Base-by-base conservation (phyloP, 1,140 invertebrate species). In the Dinothrombium tinctorium region DNA sequence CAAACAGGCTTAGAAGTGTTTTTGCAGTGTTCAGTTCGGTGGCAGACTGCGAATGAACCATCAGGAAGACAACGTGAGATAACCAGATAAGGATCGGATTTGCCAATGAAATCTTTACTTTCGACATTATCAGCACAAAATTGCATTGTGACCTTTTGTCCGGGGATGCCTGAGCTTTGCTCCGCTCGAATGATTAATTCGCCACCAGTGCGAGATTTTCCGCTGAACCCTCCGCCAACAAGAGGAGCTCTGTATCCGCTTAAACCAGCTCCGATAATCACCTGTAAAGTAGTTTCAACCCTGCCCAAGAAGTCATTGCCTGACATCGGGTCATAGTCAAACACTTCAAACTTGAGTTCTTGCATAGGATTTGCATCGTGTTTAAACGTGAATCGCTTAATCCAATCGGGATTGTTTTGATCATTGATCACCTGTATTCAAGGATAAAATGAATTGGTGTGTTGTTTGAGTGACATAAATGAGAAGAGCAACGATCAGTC, bases 101-200 rank as follows among this genome's bases (percentile, higher is more conserved):
- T 28, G 26, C 26, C 26, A n/a, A 28, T 9, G n/a, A 28, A 28
- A n/a, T 28, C 26, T 28, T 28, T 28, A 8, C n/a, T 28, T 8
- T 28, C 26, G 8, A n/a, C 8, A 28, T 9, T 28, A n/a, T 8
- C 8, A 28, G 26, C n/a, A 28, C n/a, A 9, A n/a, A 28, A 28
- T n/a, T 28, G 26, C 8, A 28, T 28, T 8, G 8, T 28, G 8
- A n/a, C 26, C 26, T 9, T n/a, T 28, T 28, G 26, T 28, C n/a
- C n/a, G n/a, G n/a, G n/a, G n/a, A n/a, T 59, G 21, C 53, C 51
- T 20, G 59, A 56, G 3, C 63, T 44, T 46, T 66, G 64, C 41
- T 67, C 64, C 6, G 58, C 61, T 33, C 47, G 42, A 33, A 67
- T 54, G n/a, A 53, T 51, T 11, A 64, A 39, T 14, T 33, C 12